Conservation (phyloP, 2,113 vertebrate genomes). For the Urocolius indicus region DNA sequence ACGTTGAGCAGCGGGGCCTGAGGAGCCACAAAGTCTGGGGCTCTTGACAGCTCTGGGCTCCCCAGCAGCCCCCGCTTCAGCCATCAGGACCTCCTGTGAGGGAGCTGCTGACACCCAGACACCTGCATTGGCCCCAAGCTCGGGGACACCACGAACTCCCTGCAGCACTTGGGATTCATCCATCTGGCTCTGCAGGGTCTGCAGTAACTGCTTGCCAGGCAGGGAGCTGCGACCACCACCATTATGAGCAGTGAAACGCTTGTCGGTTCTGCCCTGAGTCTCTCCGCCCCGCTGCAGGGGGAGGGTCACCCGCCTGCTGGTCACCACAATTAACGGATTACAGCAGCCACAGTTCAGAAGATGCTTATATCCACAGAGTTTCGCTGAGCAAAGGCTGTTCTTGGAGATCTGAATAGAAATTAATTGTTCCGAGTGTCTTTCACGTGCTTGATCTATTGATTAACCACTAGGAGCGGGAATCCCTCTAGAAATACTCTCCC, state of each 20-base stretch:
- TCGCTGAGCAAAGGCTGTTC: background rate
- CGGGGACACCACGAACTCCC: background rate
- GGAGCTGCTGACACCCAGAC: background rate
- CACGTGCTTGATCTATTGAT: constrained; percentile 42
- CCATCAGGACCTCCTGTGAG: rapidly evolving
- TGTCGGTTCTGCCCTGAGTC: background rate
- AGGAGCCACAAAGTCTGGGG: background rate
- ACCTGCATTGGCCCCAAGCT: rapidly evolving
- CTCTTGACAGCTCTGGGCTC: rapidly evolving
- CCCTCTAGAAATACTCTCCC: constrained; percentile 46
- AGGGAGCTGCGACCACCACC: background rate
- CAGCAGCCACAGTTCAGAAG: background rate
- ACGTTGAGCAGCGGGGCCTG: rapidly evolving
- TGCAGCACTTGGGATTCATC: background rate
- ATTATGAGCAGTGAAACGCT: background rate
- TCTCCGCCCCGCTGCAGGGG: background rate
- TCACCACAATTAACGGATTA: background rate
- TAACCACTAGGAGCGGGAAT: background rate
- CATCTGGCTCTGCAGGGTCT: background rate
- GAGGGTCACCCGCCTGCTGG: background rate
- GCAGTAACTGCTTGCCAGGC: background rate
- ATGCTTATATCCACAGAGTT: background rate
- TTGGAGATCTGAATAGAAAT: background rate
- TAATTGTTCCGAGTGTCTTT: background rate
- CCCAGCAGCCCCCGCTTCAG: rapidly evolving